Base-by-base conservation (phyloP, 2,113 vertebrate genomes). In the Pipa parva region DNA sequence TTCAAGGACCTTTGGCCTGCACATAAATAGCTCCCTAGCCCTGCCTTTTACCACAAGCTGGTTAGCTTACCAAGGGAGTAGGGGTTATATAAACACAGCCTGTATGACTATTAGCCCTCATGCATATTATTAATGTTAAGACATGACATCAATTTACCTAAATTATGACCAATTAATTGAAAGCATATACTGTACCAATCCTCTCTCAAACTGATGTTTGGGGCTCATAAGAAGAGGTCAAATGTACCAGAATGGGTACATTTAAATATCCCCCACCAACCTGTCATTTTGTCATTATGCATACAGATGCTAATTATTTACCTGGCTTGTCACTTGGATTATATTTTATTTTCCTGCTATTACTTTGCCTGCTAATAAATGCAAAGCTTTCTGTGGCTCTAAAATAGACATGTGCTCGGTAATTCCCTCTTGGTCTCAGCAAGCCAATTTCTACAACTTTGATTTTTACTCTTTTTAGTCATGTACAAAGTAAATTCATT, bases 191-290 rank as follows among this genome's bases (percentile, higher is more conserved):
- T 45, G 37, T 39, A 70, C 46, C 58, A 54, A 33, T 42, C 46
- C 21, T 52, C 57, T 61, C 25, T 54, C 50, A 48, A 31, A 11
- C 24, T 70, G 66, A 70, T 70, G 66, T 61, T 48, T 61, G 51
- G 71, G 59, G 63, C 72, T 71, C 26, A 21, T 69, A 69, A 2
- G 25, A 48, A 71, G 63, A 64, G 71, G 75, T 24, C n/a, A n/a
- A 71, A 74, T 62, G 56, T 74, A 60, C 61, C 42, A 68, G 48
- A 69, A 39, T 1, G 1, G 28, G 10, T 72, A 1, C 12, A 61
- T 77, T 74, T 22, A 71, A 64, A 48, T 33, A 15, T 52, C 71
- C 64, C 60, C 67, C 54, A n/a, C 45, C 72, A 69, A 67, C 51
- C 4, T 42, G 57, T 50, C 73, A 31, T 51, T 36, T 51, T 59